A percentile compares a stretch with the other conserved stretches of the same genome.
These are phyloP conservation scores for Deilephila porcellus DNA, from an alignment of 2,888 invertebrate genomes.

Conservation along the genomic window DNA sequence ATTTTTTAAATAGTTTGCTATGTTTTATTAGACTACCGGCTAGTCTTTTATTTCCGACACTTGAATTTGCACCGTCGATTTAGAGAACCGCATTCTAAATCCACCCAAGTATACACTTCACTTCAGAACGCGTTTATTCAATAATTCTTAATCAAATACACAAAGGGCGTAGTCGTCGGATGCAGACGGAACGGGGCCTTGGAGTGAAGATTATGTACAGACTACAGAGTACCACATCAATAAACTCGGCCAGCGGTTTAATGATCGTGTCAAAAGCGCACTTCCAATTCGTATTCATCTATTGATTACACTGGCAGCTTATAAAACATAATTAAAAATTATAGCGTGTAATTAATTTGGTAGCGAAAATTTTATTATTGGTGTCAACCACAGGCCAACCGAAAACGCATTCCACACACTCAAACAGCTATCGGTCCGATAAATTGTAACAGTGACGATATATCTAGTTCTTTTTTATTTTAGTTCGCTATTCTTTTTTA, in stretches of 20 bases:
- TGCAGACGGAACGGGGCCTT: slow-evolving; percentile 19
- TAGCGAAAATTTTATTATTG: too few relatives aligned
- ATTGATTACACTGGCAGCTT: not conserved
- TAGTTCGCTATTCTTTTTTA: too few relatives aligned
- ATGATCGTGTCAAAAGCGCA: not conserved
- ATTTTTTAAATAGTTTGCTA: too few relatives aligned
- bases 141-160: slow-evolving; percentile 36
- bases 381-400: too few relatives aligned
- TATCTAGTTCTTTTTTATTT: too few relatives aligned
- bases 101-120: not conserved
- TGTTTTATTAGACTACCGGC: not conserved
- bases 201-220: slow-evolving; percentile 13
- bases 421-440: not conserved
- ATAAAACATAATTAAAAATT: not conserved
- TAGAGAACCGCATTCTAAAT: not conserved
- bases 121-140: slow-evolving; percentile 17
- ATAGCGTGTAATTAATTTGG: not conserved
- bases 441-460: not conserved
- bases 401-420: not conserved
- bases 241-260: not conserved
- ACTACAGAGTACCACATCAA: not conserved
- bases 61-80: not conserved
- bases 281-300: not conserved
- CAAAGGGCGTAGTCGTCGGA: slow-evolving; percentile 38
- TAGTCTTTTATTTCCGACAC: not conserved